phyloP scores from a whole-genome alignment of 1,140 invertebrate genomes.

The Drosophila auraria region DNA sequence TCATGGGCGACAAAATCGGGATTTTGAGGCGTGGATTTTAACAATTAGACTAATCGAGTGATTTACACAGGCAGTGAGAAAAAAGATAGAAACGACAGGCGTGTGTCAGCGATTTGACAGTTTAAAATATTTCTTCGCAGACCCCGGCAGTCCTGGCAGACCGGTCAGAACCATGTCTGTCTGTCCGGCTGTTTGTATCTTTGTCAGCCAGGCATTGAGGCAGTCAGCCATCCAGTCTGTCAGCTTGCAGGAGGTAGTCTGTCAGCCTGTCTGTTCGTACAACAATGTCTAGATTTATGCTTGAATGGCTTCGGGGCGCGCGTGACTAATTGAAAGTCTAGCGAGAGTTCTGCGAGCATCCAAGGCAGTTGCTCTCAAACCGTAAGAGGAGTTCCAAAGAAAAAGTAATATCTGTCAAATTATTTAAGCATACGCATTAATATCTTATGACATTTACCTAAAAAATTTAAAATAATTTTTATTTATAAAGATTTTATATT shows the following conservation, averaged over 20 bases:
- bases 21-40: slow-evolving; percentile 62
- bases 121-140: slow-evolving; percentile 76
- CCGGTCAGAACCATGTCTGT: slow-evolving; percentile 38
- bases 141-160: slow-evolving; percentile 35
- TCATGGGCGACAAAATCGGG: slow-evolving; percentile 64
- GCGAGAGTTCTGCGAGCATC: slow-evolving; percentile 55
- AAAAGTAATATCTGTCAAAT: neutral
- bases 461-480: no score
- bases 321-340: slow-evolving; percentile 83
- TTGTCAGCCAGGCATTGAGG: slow-evolving; percentile 28
- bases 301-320: slow-evolving; percentile 66
- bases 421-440: neutral
- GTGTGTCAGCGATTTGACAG: slow-evolving; percentile 81
- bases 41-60: slow-evolving; percentile 83
- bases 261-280: slow-evolving; percentile 54
- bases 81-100: slow-evolving; percentile 59
- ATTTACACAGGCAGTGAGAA: slow-evolving; percentile 55
- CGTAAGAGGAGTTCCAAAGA: slow-evolving; percentile 11
- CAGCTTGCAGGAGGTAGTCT: slow-evolving; percentile 53
- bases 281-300: slow-evolving; percentile 83
- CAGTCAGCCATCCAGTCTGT: slow-evolving; percentile 51
- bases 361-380: slow-evolving; percentile 51
- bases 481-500: neutral
- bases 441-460: no score
- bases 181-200: slow-evolving; percentile 9